Conservation (phyloP, 2,113 vertebrate species). For the Stegostoma tigrinum region DNA sequence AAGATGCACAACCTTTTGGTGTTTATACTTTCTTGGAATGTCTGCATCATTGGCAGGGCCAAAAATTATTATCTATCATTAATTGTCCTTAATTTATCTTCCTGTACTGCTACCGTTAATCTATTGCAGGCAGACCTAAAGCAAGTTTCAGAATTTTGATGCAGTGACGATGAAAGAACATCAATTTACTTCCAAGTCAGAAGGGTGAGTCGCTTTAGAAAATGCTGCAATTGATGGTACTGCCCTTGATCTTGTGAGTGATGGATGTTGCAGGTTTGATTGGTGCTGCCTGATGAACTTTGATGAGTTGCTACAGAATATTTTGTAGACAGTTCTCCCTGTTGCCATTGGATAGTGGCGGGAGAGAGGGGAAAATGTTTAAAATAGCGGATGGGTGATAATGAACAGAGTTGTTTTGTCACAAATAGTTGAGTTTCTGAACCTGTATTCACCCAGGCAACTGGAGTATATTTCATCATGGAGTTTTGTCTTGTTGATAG, state of each 20-base stretch:
- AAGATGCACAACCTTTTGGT: not conserved
- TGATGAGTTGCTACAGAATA: not conserved
- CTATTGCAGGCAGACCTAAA: not conserved
- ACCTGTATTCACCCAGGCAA: not conserved
- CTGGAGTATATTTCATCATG: not conserved
- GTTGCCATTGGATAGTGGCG: not conserved
- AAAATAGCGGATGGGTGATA: not conserved
- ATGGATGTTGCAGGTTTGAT: not conserved
- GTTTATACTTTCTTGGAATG: not conserved
- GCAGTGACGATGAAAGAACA: not conserved
- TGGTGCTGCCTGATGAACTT: not conserved
- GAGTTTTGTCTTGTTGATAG: not conserved
- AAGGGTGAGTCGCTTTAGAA: not conserved
- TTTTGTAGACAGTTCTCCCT: not conserved
- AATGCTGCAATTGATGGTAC: not conserved
- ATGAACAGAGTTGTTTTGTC: not conserved
- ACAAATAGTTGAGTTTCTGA: not conserved
- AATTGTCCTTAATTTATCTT: not conserved
- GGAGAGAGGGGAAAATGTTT: not conserved
- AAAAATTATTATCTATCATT: not conserved
- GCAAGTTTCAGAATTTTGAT: not conserved
- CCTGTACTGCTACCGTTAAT: not conserved
- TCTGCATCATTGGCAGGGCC: not conserved
- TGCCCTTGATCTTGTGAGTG: not conserved
- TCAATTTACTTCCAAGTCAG: not conserved